Evolutionary conservation across 2,888 invertebrate species (phyloP).

Genomic region (Drosophila anomalata): DNA sequence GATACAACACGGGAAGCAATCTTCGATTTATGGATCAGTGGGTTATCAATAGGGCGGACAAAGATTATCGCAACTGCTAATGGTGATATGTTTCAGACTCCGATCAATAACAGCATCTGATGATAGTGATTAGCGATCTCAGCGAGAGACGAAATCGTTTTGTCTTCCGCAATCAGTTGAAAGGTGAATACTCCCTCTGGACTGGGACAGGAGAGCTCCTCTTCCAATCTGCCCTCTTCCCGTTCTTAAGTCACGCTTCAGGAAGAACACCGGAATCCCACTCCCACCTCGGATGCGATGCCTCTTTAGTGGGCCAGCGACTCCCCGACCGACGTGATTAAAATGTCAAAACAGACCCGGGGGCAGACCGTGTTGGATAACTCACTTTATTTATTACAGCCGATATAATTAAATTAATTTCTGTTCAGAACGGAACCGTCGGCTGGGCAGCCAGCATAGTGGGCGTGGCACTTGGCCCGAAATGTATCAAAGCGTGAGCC

Average conservation of each 20-base stretch:
- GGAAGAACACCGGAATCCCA: conserved; percentile 15
- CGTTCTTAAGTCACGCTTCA: conserved; percentile 52
- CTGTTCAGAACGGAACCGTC: conserved; percentile 20
- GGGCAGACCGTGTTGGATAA: conserved; percentile 50
- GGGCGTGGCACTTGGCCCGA: conserved; percentile 59
- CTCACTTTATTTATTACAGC: conserved; percentile 67
- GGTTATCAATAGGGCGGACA: conserved; percentile 21
- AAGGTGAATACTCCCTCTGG: neutral
- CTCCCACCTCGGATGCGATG: conserved; percentile 38
- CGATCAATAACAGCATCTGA: neutral
- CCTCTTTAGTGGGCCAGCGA: conserved; percentile 62
- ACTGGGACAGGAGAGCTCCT: neutral
- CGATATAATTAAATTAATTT: conserved; percentile 75
- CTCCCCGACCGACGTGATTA: conserved; percentile 64
- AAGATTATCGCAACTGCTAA: conserved; percentile 5
- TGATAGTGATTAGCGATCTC: conserved; percentile 12
- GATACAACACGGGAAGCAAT: conserved; percentile 32
- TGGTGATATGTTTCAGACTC: neutral
- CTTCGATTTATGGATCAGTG: conserved; percentile 49
- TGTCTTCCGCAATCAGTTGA: conserved; percentile 13
- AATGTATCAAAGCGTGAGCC: conserved; percentile 69
- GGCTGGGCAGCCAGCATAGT: neutral
- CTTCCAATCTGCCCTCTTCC: conserved; percentile 20
- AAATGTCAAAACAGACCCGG: conserved; percentile 61
- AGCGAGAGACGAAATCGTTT: neutral